A percentile compares a stretch with the other conserved stretches of the same genome.
Evolutionary conservation across 2,113 vertebrate genomes (phyloP).

Genomic region (Pelvicachromis taeniatus): DNA sequence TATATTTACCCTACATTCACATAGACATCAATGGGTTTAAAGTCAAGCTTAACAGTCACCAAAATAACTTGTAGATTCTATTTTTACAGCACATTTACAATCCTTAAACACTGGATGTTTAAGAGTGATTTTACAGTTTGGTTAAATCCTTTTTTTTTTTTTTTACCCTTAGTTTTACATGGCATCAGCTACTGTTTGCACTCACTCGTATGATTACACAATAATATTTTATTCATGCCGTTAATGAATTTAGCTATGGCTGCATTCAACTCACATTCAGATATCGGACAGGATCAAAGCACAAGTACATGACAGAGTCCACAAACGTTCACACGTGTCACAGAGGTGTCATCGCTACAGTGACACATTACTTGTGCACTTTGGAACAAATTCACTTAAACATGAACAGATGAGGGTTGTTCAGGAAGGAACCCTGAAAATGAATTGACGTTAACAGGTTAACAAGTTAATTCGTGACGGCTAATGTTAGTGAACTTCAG

Average conservation of each 20-base stretch:
- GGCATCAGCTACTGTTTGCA: background rate
- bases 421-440: background rate
- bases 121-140: conserved; percentile 10
- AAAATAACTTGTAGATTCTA: background rate
- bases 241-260: background rate
- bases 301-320: conserved; percentile 1
- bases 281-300: conserved; percentile 22
- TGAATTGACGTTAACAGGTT: background rate
- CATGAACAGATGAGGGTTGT: background rate
- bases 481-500: background rate
- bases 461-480: background rate
- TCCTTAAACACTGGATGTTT: background rate
- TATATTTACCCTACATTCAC: conserved; percentile 41
- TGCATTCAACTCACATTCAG: conserved; percentile 25
- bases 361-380: background rate
- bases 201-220: conserved; percentile 33
- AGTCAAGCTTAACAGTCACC: conserved; percentile 12
- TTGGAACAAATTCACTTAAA: conserved; percentile 25
- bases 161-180: background rate
- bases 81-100: conserved; percentile 2
- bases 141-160: background rate
- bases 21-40: conserved; percentile 14
- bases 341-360: background rate
- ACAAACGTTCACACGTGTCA: conserved; percentile 1
- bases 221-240: conserved; percentile 32